Evolutionary conservation across 2,888 invertebrate species (phyloP).

Genomic region (Xestia c-nigrum): DNA sequence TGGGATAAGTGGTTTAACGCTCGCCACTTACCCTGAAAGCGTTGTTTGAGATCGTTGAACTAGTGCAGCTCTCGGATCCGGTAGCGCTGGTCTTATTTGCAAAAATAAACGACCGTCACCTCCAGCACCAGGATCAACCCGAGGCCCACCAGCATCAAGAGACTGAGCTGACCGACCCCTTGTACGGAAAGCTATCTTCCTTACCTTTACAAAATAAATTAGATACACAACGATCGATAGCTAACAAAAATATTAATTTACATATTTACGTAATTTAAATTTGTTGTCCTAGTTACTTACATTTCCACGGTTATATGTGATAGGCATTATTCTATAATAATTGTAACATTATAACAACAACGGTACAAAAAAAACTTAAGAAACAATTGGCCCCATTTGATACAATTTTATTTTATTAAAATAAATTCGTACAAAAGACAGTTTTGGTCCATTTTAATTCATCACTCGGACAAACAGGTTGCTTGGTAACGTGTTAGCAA

Average conservation of each 20-base stretch:
- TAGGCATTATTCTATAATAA: conserved; percentile 82
- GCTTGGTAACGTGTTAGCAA: conserved; percentile 77
- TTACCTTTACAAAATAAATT: conserved; percentile 76
- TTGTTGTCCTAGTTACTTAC: conserved; percentile 75
- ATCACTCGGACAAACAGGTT: conserved; percentile 74
- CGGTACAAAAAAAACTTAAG: conserved; percentile 67
- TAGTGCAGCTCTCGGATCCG: conserved; percentile 80
- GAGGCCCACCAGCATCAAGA: conserved; percentile 81
- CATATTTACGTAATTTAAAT: conserved; percentile 56
- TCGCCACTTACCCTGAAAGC: conserved; percentile 79
- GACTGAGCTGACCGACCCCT: conserved; percentile 89
- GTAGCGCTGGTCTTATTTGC: conserved; percentile 87
- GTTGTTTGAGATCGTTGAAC: conserved; percentile 89
- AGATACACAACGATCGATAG: conserved; percentile 33
- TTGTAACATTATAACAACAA: conserved; percentile 64
- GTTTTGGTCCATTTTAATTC: conserved; percentile 81
- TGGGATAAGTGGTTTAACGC: not conserved
- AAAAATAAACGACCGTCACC: conserved; percentile 86
- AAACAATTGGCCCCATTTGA: conserved; percentile 81
- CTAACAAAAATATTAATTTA: conserved; percentile 32
- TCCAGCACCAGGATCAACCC: conserved; percentile 76
- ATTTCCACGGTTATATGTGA: conserved; percentile 87
- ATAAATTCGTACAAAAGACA: conserved; percentile 86
- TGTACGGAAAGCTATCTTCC: conserved; percentile 86
- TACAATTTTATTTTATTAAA: conserved; percentile 73